Base-by-base conservation (phyloP, 2,797 vertebrate genomes). In the Cirrhinus mrigala region DNA sequence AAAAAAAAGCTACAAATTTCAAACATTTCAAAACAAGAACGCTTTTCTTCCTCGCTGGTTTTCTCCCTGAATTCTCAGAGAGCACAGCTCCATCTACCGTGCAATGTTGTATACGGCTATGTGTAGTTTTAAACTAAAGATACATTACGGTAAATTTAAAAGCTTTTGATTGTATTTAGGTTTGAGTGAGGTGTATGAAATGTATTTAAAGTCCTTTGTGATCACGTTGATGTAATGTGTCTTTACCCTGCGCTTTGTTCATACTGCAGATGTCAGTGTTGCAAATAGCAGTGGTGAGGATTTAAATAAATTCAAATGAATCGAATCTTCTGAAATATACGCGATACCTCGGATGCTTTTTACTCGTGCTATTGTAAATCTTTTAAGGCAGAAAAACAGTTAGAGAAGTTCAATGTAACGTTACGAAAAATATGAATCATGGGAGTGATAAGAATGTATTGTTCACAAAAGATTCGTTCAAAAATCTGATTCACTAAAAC, bases 231-330 rank as follows among this genome's bases (percentile, higher is more conserved):
- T 48, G 29, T n/a, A n/a, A 20, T 22, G 20, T 22, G n/a, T 33
- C 8, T 62, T 18, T 15, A 12, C 22, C 8, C 6, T 74, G 20
- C 22, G 76, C 15, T 44, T 24, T 37, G 27, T 83, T 76, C 10
- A 12, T 44, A 66, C 71, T 66, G 82, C 33, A 76, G 22, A n/a
- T 66, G 82, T 76, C 71, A 76, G 58, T 68, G 46, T 83, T 54
- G 60, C 8, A 4, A 27, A 8, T 18, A n/a, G 6, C 18, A 22
- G 48, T 14, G 1, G 9, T 12, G 48, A 9, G 9, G 3, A 60
- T 24, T 24, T 60, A 18, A 6, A 78, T 24, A 18, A 2, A 24
- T 16, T 4, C 20, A 56, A 56, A 15, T 37, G 4, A 77, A 24
- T 60, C 12, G 22, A 58, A n/a, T 58, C 33, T 24, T 76, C 37